phyloP scores from a whole-genome alignment of 2,797 vertebrate genomes.

The Steatocranus sp. region DNA sequence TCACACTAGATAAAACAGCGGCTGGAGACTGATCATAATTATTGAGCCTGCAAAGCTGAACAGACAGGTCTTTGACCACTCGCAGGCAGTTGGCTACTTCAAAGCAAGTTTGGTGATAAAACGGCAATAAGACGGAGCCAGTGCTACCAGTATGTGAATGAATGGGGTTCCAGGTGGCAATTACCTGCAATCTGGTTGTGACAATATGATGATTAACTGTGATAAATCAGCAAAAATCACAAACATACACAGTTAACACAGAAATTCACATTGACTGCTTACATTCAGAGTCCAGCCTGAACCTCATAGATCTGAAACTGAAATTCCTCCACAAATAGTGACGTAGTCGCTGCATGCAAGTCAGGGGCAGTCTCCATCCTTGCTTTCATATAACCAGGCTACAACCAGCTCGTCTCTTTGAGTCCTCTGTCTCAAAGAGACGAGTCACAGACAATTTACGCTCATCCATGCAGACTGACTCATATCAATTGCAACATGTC shows the following conservation, averaged over 20 bases:
- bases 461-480: rapidly evolving
- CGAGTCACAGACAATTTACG: not conserved
- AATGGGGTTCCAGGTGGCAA: not conserved
- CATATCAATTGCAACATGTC: not conserved
- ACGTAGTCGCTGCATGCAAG: not conserved
- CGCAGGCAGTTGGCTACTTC: not conserved
- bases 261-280: not conserved
- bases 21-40: not conserved
- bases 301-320: rapidly evolving
- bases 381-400: not conserved
- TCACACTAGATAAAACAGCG: not conserved
- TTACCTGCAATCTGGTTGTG: not conserved
- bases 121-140: not conserved
- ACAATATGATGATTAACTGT: not conserved
- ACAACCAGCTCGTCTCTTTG: rapidly evolving
- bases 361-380: not conserved
- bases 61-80: not conserved
- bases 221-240: not conserved
- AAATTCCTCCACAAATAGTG: not conserved
- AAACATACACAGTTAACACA: rapidly evolving
- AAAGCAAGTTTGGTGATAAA: not conserved
- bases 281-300: not conserved
- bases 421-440: not conserved
- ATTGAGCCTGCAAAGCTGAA: not conserved
- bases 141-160: not conserved